Evolutionary conservation across 2,797 vertebrate species (phyloP), one percentile per base, ranked within the genome.

Genomic region (Coracias cyanogaster): DNA sequence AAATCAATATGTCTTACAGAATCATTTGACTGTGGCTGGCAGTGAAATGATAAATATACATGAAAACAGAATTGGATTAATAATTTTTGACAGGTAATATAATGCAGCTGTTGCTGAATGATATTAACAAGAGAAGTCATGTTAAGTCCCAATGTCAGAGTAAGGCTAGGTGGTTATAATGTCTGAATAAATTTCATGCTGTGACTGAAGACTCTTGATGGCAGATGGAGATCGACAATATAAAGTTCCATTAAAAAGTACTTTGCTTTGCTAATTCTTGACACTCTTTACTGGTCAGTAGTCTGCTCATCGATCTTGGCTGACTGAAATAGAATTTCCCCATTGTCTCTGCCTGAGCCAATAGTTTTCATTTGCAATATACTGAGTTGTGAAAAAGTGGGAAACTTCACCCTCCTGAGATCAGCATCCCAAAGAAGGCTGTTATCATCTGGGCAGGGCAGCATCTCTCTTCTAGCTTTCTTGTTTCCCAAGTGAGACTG

Each of bases 1-100:
- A 97, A 97, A 96, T 96, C 90, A 13, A 91, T 97, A 78, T 61
- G 74, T 88, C 91, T 89, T 87, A 81, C 58, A 85, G 89, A 91
- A 84, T 72, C 76, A 66, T 87, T 89, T 94, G 90, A 65, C 86
- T 94, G 65, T 82, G 62, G 71, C 48, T 94, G 93, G 74, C 95
- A 95, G 81, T 66, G 79, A 96, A 90, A 95, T 96, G 87, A 96
- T 97, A 96, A 97, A 96, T 97, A 96, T 95, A 95, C 82, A 95
- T 96, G 94, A 96, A 97, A 97, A 92, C 91, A 93, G 92, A 95
- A 97, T 83, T 94, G 90, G 93, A 96, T 97, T 96, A 97, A 96
- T 96, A 97, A 92, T 92, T 95, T 96, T 95, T 96, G 97, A 95
- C 95, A 97, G 95, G 89, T 89, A 86, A 95, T 93, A 94, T 85